Percentiles rank a stretch among this genome's conserved stretches.
phyloP scores from a whole-genome alignment of 2,797 vertebrate genomes.

The Menidia menidia region DNA sequence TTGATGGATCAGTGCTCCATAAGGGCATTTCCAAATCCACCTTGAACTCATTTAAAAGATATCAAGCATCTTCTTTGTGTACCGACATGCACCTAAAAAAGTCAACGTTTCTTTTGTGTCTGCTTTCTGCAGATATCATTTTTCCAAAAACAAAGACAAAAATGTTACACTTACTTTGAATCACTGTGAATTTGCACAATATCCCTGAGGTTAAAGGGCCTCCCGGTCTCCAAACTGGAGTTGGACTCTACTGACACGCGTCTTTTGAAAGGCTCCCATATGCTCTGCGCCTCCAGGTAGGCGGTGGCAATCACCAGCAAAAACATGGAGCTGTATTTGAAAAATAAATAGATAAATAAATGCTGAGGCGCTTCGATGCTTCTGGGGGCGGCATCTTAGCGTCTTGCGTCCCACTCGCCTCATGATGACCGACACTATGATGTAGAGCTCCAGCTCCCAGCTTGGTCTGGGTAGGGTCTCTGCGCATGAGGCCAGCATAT shows the following conservation, averaged over 20 bases:
- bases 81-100: no score
- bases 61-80: no score
- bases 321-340: slow-evolving; percentile 89
- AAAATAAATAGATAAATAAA: not conserved
- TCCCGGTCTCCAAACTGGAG: slow-evolving; percentile 92
- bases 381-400: no score
- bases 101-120: no score
- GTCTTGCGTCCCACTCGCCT: slow-evolving; percentile 79
- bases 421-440: slow-evolving; percentile 95
- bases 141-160: not conserved
- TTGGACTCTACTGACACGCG: slow-evolving; percentile 93
- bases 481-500: slow-evolving; percentile 95
- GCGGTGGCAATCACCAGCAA: slow-evolving; percentile 95
- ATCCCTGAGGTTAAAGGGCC: slow-evolving; percentile 98
- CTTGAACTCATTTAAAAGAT: no score
- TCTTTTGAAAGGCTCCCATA: slow-evolving; percentile 97
- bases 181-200: slow-evolving; percentile 96
- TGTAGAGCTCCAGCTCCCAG: slow-evolving; percentile 96
- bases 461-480: slow-evolving; percentile 94
- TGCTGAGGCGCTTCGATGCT: not conserved
- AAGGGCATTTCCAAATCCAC: no score
- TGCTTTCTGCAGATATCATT: no score
- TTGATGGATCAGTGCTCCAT: no score
- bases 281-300: slow-evolving; percentile 98
- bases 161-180: slow-evolving; percentile 87